phyloP scores from a whole-genome alignment of 2,888 invertebrate genomes.

The Caenorhabditis panamensis region DNA sequence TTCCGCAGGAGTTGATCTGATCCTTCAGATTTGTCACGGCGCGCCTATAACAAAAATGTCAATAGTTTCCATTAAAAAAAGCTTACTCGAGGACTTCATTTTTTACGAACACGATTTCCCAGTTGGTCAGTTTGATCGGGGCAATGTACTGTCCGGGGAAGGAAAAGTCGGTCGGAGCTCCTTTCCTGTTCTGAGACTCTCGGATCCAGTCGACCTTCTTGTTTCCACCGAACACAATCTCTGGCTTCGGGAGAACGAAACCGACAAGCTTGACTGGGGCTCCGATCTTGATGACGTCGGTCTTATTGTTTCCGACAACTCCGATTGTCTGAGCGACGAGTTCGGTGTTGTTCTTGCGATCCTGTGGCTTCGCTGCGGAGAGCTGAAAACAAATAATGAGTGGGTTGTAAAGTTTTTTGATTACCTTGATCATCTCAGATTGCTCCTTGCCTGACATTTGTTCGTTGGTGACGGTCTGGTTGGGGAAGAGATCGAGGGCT shows the following conservation, averaged over 20 bases:
- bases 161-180: conserved; percentile 14
- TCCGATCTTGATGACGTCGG: background rate
- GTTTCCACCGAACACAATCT: conserved; percentile 1
- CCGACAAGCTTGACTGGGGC: conserved; percentile 7
- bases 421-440: conserved; percentile 15
- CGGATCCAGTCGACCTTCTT: background rate
- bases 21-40: too few relatives aligned
- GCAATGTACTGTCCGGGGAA: background rate
- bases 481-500: background rate
- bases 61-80: too few relatives aligned
- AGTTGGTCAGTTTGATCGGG: background rate
- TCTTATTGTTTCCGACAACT: background rate
- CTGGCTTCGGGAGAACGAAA: conserved; percentile 16
- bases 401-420: background rate
- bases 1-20: too few relatives aligned
- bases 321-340: background rate
- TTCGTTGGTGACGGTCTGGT: conserved; percentile 24
- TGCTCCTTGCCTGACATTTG: conserved; percentile 35
- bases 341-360: conserved; percentile 8
- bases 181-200: background rate
- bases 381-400: background rate
- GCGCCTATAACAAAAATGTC: too few relatives aligned
- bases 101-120: conserved; percentile 15
- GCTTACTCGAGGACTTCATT: too few relatives aligned
- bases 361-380: background rate